A percentile compares a stretch with the other conserved stretches of the same genome.
Conservation (phyloP, 2,113 vertebrate genomes). For the Siniperca chuatsi region DNA sequence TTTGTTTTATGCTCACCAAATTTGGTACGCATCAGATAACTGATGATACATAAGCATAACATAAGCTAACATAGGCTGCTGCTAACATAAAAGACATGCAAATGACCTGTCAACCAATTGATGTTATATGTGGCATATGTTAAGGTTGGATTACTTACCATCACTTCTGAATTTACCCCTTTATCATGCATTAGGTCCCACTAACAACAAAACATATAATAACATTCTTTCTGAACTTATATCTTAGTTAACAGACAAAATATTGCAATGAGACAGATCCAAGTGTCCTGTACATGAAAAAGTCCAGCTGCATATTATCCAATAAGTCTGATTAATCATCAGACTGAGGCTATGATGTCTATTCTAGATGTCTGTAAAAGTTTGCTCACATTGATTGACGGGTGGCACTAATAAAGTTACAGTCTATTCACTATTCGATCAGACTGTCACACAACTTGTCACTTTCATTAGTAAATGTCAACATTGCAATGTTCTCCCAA, state of each 20-base stretch:
- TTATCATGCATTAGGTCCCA: background rate
- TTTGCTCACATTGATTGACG: constrained; percentile 59
- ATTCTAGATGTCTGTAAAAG: constrained; percentile 50
- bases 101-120: background rate
- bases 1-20: background rate
- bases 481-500: background rate
- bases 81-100: constrained; percentile 1
- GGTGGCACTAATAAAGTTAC: constrained; percentile 57
- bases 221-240: background rate
- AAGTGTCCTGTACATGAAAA: background rate
- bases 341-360: constrained; percentile 25
- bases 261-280: background rate
- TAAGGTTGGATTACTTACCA: background rate
- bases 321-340: constrained; percentile 24
- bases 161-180: background rate
- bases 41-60: background rate
- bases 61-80: background rate
- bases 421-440: constrained; percentile 52
- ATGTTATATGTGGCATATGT: background rate
- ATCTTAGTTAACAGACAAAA: background rate
- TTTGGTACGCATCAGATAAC: too few relatives aligned
- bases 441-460: constrained; percentile 61
- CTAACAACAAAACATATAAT: background rate
- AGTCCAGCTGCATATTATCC: background rate
- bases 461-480: background rate